Percentiles rank a stretch among this genome's conserved stretches.
phyloP scores from a whole-genome alignment of 2,797 vertebrate genomes.

The Pitangus sulphuratus region DNA sequence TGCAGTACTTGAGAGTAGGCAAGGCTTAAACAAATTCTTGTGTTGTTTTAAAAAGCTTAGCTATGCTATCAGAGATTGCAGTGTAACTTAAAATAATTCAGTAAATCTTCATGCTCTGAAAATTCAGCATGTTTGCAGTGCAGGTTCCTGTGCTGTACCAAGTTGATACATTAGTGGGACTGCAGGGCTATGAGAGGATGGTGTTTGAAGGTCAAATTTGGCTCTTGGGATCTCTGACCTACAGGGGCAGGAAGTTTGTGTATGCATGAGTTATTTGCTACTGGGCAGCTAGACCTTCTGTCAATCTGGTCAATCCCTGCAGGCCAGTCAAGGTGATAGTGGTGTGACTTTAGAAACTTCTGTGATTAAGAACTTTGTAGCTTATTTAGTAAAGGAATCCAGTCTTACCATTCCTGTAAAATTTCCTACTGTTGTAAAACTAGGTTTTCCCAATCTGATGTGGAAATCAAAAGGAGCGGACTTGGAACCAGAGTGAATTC shows the following conservation, averaged over 20 bases:
- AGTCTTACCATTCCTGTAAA: neutral
- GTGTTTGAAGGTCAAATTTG: neutral
- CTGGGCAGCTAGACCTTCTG: neutral
- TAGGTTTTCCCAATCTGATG: conserved; percentile 18
- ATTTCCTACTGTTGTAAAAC: conserved; percentile 15
- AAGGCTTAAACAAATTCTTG: neutral
- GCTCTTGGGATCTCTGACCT: neutral
- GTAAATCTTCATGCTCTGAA: neutral
- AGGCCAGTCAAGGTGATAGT: neutral
- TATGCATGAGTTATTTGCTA: neutral
- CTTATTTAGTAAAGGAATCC: neutral
- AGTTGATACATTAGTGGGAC: neutral
- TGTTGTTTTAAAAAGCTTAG: neutral
- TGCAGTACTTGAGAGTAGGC: neutral
- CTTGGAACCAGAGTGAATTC: neutral
- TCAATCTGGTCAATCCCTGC: neutral
- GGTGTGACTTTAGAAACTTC: neutral
- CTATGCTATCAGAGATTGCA: neutral
- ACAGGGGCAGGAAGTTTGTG: neutral
- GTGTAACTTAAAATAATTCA: neutral
- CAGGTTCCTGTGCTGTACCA: neutral
- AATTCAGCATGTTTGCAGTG: neutral
- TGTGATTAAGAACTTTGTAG: neutral
- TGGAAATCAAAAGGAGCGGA: neutral
- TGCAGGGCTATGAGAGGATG: neutral